These are phyloP conservation scores for Nothocercus julius DNA, from an alignment of 2,113 vertebrate species.

Conservation along the genomic window DNA sequence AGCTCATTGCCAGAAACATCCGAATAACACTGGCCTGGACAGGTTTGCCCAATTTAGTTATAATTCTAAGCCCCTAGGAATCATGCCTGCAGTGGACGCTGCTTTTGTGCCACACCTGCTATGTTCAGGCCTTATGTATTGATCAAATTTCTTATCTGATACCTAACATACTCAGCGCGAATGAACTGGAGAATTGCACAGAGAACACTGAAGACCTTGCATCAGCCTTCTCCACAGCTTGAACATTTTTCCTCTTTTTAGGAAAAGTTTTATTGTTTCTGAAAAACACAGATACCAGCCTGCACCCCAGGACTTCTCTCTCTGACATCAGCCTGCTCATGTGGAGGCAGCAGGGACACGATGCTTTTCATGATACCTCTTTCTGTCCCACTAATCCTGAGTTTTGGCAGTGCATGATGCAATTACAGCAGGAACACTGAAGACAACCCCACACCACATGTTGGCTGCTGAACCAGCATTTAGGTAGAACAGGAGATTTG, in stretches of 20 bases:
- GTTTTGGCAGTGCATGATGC: not conserved
- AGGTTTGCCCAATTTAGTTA: not conserved
- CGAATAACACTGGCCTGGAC: not conserved
- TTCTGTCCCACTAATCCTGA: not conserved
- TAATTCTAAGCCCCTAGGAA: not conserved
- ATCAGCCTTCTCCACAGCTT: not conserved
- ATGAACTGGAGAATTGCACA: not conserved
- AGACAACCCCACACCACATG: not conserved
- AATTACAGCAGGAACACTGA: not conserved
- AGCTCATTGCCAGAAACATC: not conserved
- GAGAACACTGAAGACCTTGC: not conserved
- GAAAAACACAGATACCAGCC: not conserved
- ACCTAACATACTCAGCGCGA: not conserved
- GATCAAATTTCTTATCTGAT: not conserved
- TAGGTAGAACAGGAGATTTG: not conserved
- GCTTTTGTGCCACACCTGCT: not conserved
- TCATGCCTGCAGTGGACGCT: not conserved
- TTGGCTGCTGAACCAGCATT: not conserved
- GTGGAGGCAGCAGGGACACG: not conserved
- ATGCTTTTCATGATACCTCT: not conserved
- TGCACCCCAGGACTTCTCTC: not conserved
- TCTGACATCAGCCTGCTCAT: not conserved
- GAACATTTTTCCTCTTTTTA: not conserved
- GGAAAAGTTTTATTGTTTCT: not conserved
- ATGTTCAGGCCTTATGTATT: not conserved